Evolutionary conservation across 2,113 vertebrate genomes (phyloP).

Genomic region (Neotoma lepida): DNA sequence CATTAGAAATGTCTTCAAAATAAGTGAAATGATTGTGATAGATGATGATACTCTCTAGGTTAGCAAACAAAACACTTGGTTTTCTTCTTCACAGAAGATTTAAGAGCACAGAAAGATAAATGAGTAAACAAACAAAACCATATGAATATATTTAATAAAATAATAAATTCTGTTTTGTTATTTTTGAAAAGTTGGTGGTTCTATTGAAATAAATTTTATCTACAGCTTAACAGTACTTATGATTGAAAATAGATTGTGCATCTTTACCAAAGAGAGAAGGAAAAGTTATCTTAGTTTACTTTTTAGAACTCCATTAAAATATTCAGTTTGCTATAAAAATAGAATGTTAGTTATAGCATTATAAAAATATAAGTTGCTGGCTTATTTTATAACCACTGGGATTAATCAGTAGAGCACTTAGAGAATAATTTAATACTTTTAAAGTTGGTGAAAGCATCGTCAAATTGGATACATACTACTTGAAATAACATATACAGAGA

Average conservation of each 20-base stretch:
- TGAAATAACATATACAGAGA: neutral
- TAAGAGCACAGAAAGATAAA: neutral
- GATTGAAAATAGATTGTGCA: neutral
- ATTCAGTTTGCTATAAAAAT: neutral
- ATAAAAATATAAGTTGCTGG: too few relatives aligned
- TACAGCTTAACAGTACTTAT: neutral
- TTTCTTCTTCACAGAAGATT: neutral
- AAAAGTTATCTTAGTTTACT: neutral
- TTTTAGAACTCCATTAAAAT: neutral
- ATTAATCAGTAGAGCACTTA: neutral
- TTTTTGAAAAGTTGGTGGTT: neutral
- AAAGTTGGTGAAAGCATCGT: neutral
- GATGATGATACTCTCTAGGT: neutral
- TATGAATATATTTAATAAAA: neutral
- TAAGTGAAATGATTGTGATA: neutral
- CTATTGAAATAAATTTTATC: neutral
- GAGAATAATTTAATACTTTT: neutral
- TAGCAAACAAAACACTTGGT: neutral
- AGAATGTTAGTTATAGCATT: neutral
- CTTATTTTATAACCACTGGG: neutral
- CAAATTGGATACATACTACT: neutral
- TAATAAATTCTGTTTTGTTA: neutral
- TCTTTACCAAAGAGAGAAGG: neutral
- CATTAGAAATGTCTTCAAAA: neutral
- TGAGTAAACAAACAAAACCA: neutral